A percentile compares a stretch with the other conserved stretches of the same genome.
Evolutionary conservation across 2,797 vertebrate genomes (phyloP).

Genomic region (Psittacula echo): DNA sequence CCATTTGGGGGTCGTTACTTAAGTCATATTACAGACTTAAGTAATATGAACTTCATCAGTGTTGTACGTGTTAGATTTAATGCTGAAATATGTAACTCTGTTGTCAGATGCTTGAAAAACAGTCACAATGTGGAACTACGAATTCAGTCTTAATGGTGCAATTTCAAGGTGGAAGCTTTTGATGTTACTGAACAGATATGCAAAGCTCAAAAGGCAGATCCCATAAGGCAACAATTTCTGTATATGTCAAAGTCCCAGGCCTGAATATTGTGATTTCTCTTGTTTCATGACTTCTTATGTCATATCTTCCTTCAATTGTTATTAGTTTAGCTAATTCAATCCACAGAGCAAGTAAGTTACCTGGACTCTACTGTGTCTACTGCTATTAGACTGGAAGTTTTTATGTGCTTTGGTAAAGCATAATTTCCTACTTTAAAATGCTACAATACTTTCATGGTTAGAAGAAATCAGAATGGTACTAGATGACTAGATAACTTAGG

Average conservation of each 20-base stretch:
- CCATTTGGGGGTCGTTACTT: background rate
- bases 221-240: background rate
- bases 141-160: background rate
- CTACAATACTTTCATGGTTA: background rate
- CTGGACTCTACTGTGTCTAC: background rate
- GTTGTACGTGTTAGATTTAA: accelerated
- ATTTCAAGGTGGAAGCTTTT: background rate
- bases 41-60: accelerated
- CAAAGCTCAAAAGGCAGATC: background rate
- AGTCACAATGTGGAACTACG: background rate
- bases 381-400: background rate
- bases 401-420: background rate
- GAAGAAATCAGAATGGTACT: background rate
- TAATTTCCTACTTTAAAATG: background rate
- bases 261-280: background rate
- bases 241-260: background rate
- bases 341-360: background rate
- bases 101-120: background rate
- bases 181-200: background rate
- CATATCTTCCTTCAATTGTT: background rate
- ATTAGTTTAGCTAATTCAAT: background rate
- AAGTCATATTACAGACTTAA: background rate
- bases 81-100: background rate
- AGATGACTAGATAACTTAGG: background rate
- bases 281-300: background rate